Base-by-base conservation (phyloP, 2,888 invertebrate species). In the Tiliacea citrago region DNA sequence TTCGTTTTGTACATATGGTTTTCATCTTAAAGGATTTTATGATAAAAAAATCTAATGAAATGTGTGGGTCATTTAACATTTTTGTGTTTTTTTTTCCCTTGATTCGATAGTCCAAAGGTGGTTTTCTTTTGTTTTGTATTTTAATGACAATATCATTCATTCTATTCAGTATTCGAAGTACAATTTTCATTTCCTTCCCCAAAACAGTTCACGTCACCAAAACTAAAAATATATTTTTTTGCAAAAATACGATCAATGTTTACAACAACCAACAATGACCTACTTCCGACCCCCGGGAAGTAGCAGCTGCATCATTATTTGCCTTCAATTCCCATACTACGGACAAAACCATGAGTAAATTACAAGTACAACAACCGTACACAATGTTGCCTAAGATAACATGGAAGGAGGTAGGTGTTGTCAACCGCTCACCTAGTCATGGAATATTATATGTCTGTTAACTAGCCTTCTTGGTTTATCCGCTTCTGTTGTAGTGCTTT, bases 401-500 rank as follows among this genome's bases (percentile, higher is more conserved):
- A 86, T 57, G 45, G 61, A 1, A 78, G 58, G 58, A 39, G 51
- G 75, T 74, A 66, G 60, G n/a, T 65, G 21, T 69, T 85, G 86
- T 86, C 83, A 87, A 80, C 83, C 81, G 73, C 83, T 88, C 62
- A 18, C 51, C 65, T 78, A 87, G 83, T 91, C 91, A 92, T 91
- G 88, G 92, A 91, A 92, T 92, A 92, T 87, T 89, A 90, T 87
- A 90, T 89, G 45, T 51, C 12, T 61, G 66, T 63, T 84, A 76
- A 83, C 58, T 65, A 68, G 62, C 53, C 65, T 66, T 60, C 73
- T 74, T 69, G 69, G 68, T 29, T 63, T 67, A 66, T 68, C 67
- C 60, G 63, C 73, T 66, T 81, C 70, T 73, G 42, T 61, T 12
- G 39, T 57, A 68, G 35, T 49, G n/a, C 45, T 66, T 45, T n/a